These are phyloP conservation scores for Rhadina sibilatrix DNA, from an alignment of 2,113 vertebrate species.

Conservation along the genomic window DNA sequence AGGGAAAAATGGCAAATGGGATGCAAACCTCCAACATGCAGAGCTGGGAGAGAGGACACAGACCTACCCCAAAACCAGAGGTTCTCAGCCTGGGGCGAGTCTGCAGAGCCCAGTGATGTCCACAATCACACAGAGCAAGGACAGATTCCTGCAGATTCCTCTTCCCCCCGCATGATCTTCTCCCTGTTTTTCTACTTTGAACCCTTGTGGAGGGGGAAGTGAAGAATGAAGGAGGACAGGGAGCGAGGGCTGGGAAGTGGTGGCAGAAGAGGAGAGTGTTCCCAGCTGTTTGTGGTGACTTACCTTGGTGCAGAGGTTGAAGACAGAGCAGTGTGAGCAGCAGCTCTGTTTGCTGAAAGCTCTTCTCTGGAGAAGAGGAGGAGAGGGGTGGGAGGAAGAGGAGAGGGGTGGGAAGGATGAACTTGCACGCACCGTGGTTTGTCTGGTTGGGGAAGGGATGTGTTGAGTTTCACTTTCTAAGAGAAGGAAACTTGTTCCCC, in stretches of 20 bases:
- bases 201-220: background rate
- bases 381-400: background rate
- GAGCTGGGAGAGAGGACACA: background rate
- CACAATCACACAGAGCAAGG: background rate
- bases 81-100: background rate
- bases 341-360: background rate
- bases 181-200: background rate
- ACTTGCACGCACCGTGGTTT: background rate
- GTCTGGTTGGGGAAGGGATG: background rate
- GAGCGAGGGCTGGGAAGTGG: background rate
- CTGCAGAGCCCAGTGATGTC: background rate
- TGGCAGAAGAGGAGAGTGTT: background rate
- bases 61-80: background rate
- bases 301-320: constrained; percentile 2
- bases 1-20: background rate
- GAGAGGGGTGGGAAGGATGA: background rate
- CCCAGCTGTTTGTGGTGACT: background rate
- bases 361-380: background rate
- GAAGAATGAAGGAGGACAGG: background rate
- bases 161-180: accelerated
- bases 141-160: background rate
- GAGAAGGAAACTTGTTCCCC: background rate
- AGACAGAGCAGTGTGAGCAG: background rate
- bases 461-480: background rate
- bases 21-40: background rate